phyloP scores from a whole-genome alignment of 2,113 vertebrate genomes.

The Scartelaos histophorus region DNA sequence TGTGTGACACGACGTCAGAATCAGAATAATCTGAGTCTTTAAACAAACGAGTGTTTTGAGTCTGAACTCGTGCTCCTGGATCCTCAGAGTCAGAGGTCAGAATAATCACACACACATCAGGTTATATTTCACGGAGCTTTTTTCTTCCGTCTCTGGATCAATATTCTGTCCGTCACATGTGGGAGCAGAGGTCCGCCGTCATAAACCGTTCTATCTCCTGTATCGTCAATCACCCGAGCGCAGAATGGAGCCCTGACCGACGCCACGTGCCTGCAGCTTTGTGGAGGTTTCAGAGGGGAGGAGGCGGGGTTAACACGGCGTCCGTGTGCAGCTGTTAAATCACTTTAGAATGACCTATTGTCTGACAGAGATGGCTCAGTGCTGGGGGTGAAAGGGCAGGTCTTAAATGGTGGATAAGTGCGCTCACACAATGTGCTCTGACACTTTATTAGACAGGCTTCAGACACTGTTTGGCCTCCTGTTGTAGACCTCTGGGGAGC shows the following conservation, averaged over 20 bases:
- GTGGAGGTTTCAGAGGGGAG: slow-evolving; percentile 21
- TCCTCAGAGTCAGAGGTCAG: slow-evolving; percentile 16
- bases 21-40: no score
- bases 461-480: slow-evolving; percentile 65
- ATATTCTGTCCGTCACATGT: slow-evolving; percentile 64
- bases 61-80: neutral
- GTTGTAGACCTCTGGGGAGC: slow-evolving; percentile 68
- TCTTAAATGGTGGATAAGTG: slow-evolving; percentile 78
- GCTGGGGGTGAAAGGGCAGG: slow-evolving; percentile 76
- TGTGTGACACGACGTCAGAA: no score
- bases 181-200: slow-evolving; percentile 64
- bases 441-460: slow-evolving; percentile 81
- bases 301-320: slow-evolving; percentile 57
- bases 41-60: no score
- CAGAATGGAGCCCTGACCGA: slow-evolving; percentile 61
- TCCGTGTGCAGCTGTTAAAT: slow-evolving; percentile 54
- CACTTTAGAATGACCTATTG: slow-evolving; percentile 69
- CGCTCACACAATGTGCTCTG: slow-evolving; percentile 81
- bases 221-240: slow-evolving; percentile 62
- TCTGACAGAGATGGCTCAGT: slow-evolving; percentile 63
- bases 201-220: slow-evolving; percentile 69
- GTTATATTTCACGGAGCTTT: slow-evolving; percentile 32
- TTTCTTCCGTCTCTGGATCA: slow-evolving; percentile 61
- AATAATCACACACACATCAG: slow-evolving; percentile 34
- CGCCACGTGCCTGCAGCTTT: slow-evolving; percentile 29